Conservation (phyloP, 1,140 invertebrate species). For the Gryon sp. region DNA sequence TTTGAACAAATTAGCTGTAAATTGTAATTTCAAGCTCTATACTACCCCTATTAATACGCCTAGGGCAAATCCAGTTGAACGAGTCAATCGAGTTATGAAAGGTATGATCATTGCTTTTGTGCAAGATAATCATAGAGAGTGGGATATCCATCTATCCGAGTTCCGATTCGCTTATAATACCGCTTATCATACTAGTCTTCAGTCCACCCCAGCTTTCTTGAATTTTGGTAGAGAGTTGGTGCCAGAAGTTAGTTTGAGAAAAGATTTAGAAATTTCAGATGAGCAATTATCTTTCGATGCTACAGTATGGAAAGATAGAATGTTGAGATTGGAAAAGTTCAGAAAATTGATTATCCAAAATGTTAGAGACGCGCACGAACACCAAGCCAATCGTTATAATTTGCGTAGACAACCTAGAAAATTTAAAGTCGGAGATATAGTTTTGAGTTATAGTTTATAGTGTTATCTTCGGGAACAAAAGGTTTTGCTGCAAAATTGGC, state of each 20-base stretch:
- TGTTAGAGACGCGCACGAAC: not conserved
- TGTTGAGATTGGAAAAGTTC: not conserved
- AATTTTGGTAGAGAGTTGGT: no score
- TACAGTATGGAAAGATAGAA: not conserved
- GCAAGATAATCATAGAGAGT: slow-evolving; percentile 13
- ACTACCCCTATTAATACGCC: slow-evolving; percentile 63
- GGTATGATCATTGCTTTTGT: slow-evolving; percentile 68
- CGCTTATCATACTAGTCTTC: slow-evolving; percentile 58
- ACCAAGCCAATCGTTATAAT: slow-evolving; percentile 32
- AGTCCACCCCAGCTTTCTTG: slow-evolving; percentile 69
- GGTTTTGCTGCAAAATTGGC: not conserved
- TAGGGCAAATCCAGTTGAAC: slow-evolving; percentile 73
- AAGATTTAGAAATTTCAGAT: slow-evolving; percentile 67
- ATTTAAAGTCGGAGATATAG: not conserved
- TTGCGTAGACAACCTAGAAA: slow-evolving; percentile 1
- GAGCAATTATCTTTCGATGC: no score
- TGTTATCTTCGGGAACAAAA: not conserved
- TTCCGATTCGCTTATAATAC: slow-evolving; percentile 61
- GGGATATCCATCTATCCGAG: not conserved
- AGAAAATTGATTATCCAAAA: not conserved
- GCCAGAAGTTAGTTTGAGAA: no score
- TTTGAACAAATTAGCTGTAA: not conserved
- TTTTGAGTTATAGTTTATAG: not conserved
- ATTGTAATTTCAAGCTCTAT: slow-evolving; percentile 19
- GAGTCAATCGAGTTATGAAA: slow-evolving; percentile 74